Percentiles rank a stretch among this genome's conserved stretches.
These are phyloP conservation scores for Triplophysa bombifrons DNA, from an alignment of 2,797 vertebrate genomes.

Conservation along the genomic window DNA sequence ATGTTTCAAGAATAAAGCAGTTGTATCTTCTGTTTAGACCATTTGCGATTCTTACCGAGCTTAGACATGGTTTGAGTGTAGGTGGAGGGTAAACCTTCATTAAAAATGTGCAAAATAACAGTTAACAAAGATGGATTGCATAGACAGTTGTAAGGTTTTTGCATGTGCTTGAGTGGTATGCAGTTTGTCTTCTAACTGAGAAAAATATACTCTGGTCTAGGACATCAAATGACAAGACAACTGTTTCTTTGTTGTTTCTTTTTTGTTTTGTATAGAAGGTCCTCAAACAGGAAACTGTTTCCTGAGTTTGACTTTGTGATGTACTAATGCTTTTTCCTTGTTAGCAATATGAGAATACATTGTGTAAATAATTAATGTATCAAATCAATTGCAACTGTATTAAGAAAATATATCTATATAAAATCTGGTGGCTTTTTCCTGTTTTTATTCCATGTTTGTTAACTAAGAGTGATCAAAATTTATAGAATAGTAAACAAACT, in stretches of 20 bases:
- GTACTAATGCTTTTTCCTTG: conserved; percentile 44
- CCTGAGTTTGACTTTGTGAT: conserved; percentile 46
- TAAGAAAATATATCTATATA: conserved; percentile 35
- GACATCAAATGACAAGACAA: conserved; percentile 14
- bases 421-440: conserved; percentile 27
- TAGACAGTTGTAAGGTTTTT: conserved; percentile 17
- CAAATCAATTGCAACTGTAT: conserved; percentile 47
- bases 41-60: background rate
- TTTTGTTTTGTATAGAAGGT: conserved; percentile 12
- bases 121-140: background rate
- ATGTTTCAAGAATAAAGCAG: background rate
- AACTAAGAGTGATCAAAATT: no score
- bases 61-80: background rate
- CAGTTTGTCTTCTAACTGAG: background rate
- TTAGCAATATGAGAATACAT: conserved; percentile 33
- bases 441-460: background rate
- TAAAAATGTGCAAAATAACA: background rate
- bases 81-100: background rate
- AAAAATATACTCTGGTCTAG: conserved; percentile 11
- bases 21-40: background rate
- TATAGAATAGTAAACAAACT: no score
- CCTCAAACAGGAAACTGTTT: conserved; percentile 27
- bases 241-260: background rate
- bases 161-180: conserved; percentile 34
- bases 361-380: conserved; percentile 52